A percentile compares a stretch with the other conserved stretches of the same genome.
phyloP scores from a whole-genome alignment of 2,113 vertebrate genomes.

The Entelurus aequoreus region DNA sequence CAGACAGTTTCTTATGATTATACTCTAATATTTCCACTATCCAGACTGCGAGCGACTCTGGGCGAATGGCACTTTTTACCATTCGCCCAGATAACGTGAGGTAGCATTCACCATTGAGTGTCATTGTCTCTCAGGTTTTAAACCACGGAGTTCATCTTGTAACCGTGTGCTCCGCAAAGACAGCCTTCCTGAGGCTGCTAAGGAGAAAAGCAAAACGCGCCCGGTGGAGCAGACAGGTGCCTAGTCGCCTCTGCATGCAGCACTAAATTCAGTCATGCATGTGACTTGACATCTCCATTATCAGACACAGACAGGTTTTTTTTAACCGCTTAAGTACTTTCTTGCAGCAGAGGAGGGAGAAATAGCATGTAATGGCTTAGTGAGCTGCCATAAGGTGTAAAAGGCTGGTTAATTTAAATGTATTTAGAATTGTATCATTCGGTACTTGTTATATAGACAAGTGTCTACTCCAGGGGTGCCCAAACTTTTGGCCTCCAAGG shows the following conservation, averaged over 20 bases:
- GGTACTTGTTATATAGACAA: no score
- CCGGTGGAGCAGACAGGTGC: constrained; percentile 83
- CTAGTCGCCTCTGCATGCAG: constrained; percentile 31
- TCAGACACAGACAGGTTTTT: neutral
- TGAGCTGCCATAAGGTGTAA: no score
- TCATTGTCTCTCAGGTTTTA: constrained; percentile 78
- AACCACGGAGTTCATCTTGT: constrained; percentile 83
- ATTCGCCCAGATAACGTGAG: neutral
- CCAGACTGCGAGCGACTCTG: no score
- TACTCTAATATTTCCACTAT: no score
- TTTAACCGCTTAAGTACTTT: neutral
- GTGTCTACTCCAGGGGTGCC: no score
- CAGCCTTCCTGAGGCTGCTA: constrained; percentile 74
- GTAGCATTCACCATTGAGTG: constrained; percentile 41
- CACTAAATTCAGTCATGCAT: neutral
- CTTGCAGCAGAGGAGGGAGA: neutral
- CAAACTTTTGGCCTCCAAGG: no score
- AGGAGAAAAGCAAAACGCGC: constrained; percentile 74
- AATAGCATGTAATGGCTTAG: neutral
- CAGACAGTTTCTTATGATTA: no score
- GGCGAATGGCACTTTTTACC: neutral
- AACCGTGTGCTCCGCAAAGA: constrained; percentile 84
- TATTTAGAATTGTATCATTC: no score
- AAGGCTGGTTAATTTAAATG: no score
- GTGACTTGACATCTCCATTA: neutral